Evolutionary conservation across 2,113 vertebrate genomes (phyloP), one percentile per base, ranked within the genome.

Genomic region (Triplophysa rosa): DNA sequence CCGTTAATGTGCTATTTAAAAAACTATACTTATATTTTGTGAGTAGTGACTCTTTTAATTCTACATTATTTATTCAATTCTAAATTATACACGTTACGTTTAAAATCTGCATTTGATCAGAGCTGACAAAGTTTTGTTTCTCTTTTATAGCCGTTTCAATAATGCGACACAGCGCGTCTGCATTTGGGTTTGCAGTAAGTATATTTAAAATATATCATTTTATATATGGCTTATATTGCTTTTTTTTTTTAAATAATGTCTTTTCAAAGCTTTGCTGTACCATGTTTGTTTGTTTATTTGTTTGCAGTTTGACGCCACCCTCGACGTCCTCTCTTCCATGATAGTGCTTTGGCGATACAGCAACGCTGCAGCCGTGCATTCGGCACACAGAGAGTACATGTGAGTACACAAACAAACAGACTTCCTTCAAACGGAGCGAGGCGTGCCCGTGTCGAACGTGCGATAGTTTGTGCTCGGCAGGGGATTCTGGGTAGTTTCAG

Each of bases 321-420:
- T 99, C 83, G 98, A 99, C 3, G 96, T 99, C 67, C 83, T 99
- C 87, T 98, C 97, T 0, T 98, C 97, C 0, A 92, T 93, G 11
- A 99, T 99, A 24, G 98, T 98, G 40, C n/a, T 98, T 86, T 99
- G 98, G 98, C 95, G 98, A 56, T 99, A 99, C 89, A 97, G 96
- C 93, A 99, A 99, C 0, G 97, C 97, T 0, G 95, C 97, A 0
- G 96, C 98, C 0, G 96, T 99, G 33, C 97, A 99, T 88, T 99
- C 97, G 1, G 96, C 97, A 0, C 95, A 98, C 87, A 92, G 96
- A 7, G 97, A 99, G 79, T 98, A 99, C 92, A 93, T 98, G 98
- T 99, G 85, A 98, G 97, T 97, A 84, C 3, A 17, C 49, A 58
- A 58, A n/a, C 8, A 58, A 58, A 21, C 54, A 21, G n/a, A 10